Conservation (phyloP, 1,140 invertebrate species). For the Philotrypesis tridentata region DNA sequence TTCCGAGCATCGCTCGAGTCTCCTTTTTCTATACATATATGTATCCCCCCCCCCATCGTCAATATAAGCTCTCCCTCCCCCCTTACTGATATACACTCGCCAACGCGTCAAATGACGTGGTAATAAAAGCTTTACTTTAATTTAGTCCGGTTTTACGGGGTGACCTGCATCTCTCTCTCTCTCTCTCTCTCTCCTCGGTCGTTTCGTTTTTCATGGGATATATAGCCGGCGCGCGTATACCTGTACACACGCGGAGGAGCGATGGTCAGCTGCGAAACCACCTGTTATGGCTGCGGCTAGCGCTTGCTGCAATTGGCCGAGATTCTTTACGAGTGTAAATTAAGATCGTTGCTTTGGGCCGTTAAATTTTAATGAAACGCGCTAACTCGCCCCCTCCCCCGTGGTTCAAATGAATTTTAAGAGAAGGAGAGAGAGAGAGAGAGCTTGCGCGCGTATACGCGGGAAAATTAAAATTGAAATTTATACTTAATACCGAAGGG, state of each 20-base stretch:
- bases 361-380: not conserved
- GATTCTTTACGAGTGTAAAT: not conserved
- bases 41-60: too few relatives aligned
- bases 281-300: not conserved
- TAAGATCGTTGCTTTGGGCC: not conserved
- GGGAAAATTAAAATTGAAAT: not conserved
- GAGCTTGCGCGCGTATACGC: too few relatives aligned
- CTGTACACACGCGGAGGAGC: too few relatives aligned
- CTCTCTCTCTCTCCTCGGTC: not conserved
- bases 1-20: too few relatives aligned
- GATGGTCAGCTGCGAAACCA: not conserved
- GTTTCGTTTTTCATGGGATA: not conserved
- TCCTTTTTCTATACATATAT: too few relatives aligned
- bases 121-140: not conserved
- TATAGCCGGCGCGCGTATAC: not conserved
- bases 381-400: too few relatives aligned
- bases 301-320: not conserved
- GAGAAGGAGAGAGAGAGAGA: too few relatives aligned
- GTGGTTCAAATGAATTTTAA: too few relatives aligned
- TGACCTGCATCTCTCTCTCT: too few relatives aligned
- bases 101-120: not conserved
- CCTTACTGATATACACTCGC: too few relatives aligned
- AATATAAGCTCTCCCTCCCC: too few relatives aligned
- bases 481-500: not conserved
- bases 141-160: not conserved